Evolutionary conservation across 2,888 invertebrate species (phyloP), one percentile per base, ranked within the genome.

Genomic region (Drosophila siamana): DNA sequence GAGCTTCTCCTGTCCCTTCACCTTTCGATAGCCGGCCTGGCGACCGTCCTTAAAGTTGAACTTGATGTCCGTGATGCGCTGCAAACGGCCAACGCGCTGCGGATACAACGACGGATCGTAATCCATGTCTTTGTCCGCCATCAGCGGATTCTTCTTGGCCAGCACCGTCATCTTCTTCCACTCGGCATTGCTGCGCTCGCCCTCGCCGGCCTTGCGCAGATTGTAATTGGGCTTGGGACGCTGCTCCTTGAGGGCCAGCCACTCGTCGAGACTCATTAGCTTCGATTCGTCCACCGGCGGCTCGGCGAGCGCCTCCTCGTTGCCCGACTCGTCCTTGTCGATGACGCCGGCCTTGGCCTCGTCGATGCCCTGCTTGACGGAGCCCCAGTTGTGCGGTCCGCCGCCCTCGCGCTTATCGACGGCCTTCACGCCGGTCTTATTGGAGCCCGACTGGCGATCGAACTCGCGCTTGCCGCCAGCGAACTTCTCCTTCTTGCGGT

Each of bases 151-250:
- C 15, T 38, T 38, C 13, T 7, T 38, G 13, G 15, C 15, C 36
- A 38, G 13, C 6, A 7, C 36, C 5, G 13, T 38, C 36, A 15
- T 38, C 36, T 38, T 38, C 5, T 13, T 5, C 36, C 36, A 38
- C 0, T 15, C 36, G 2, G 15, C 6, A 2, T 38, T 38, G 36
- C 15, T 15, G 36, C 15, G 7, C 6, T 15, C 36, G 36, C 36
- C 36, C 6, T 38, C 36, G 36, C 36, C 36, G 13, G 36, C 36
- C 13, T 38, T 38, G 36, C 36, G 36, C 2, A 38, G 15, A 38
- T 38, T 38, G 15, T 38, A 38, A 15, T 38, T 38, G 36, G 36
- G 36, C 36, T 38, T 38, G 36, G 36, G 36, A 38, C 36, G 36
- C 15, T 15, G 36, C 36, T 38, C 15, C 15, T 38, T 38, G 2